Conservation (phyloP, 1,140 invertebrate species). For the Conus betulinus region DNA sequence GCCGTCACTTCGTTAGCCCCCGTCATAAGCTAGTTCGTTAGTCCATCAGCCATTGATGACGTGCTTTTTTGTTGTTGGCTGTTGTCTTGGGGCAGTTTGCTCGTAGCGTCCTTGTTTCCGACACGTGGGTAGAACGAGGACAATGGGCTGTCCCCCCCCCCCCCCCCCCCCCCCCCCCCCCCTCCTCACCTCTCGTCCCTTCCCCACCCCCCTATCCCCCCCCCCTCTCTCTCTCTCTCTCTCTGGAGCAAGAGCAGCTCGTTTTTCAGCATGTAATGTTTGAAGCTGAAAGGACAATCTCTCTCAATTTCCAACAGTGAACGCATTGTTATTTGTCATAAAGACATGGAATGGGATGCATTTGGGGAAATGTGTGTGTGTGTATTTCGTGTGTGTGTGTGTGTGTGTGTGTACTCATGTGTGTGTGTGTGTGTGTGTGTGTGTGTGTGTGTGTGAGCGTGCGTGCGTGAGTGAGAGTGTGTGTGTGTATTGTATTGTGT, state of each 20-base stretch:
- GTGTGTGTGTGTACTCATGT: background rate
- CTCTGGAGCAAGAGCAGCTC: background rate
- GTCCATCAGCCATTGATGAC: too few species aligned
- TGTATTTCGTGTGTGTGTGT: background rate
- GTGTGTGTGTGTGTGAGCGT: background rate
- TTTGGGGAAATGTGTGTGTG: background rate
- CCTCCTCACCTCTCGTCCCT: background rate
- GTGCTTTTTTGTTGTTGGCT: too few species aligned
- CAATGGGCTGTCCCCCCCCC: too few species aligned
- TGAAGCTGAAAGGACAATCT: background rate
- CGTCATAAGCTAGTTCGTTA: too few species aligned
- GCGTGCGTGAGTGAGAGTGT: background rate
- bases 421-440: background rate
- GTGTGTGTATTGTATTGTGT: background rate
- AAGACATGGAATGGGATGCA: slow-evolving; percentile 2
- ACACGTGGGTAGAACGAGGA: too few species aligned
- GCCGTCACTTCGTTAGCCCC: too few species aligned
- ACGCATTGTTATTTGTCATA: background rate
- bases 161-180: background rate
- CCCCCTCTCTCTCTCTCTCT: background rate
- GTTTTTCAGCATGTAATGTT: background rate
- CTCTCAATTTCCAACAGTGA: background rate
- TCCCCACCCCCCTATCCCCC: background rate
- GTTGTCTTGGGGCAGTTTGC: too few species aligned
- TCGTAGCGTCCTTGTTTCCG: too few species aligned